Conservation (phyloP, 23 tunicate genomes). For the Corella eumyota region DNA sequence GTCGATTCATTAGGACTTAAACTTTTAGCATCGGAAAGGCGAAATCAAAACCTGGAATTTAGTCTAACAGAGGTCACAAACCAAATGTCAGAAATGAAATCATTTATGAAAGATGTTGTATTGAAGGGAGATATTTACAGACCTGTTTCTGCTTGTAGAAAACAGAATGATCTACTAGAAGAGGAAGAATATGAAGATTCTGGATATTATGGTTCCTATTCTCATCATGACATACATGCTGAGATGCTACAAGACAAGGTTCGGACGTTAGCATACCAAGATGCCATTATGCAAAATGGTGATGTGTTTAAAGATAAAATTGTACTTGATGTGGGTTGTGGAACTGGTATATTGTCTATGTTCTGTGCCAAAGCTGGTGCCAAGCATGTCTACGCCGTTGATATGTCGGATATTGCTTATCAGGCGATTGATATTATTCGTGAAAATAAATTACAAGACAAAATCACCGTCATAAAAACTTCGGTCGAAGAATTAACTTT, state of each 20-base stretch:
- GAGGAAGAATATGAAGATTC: constrained; percentile 89
- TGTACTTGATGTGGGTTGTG: constrained; percentile 97
- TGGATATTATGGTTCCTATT: constrained; percentile 81
- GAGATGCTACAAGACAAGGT: constrained; percentile 95
- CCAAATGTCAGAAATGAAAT: constrained; percentile 54
- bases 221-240: constrained; percentile 93
- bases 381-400: constrained; percentile 89
- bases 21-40: constrained; percentile 1
- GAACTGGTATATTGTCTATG: constrained; percentile 96
- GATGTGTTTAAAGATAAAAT: constrained; percentile 55
- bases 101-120: constrained; percentile 79
- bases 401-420: constrained; percentile 95
- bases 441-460: constrained; percentile 70
- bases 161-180: constrained; percentile 15
- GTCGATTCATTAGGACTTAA: constrained; percentile 3
- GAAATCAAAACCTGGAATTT: constrained; percentile 9
- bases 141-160: constrained; percentile 86
- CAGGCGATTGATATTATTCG: constrained; percentile 75
- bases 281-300: constrained; percentile 62
- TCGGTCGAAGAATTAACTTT: constrained; percentile 60
- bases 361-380: constrained; percentile 94
- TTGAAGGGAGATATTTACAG: constrained; percentile 56
- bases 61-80: constrained; percentile 7
- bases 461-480: constrained; percentile 76
- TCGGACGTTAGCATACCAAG: constrained; percentile 66